phyloP scores from a whole-genome alignment of 2,888 invertebrate genomes.

The Tiliacea citrago region DNA sequence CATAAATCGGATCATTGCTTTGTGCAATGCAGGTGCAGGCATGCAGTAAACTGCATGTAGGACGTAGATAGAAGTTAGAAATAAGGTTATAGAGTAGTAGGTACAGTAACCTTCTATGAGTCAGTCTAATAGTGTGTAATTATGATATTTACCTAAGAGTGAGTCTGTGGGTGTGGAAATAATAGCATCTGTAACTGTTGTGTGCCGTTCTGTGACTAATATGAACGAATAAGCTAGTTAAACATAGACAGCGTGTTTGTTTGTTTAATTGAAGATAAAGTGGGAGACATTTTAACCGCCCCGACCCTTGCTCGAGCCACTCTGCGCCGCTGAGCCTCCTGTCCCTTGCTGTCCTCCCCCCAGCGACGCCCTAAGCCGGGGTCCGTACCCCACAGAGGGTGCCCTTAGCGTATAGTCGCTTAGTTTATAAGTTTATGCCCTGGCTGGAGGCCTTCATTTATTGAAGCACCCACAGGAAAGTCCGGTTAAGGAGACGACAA shows the following conservation, averaged over 20 bases:
- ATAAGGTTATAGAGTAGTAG: slow-evolving; percentile 30
- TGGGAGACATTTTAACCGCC: too few species aligned
- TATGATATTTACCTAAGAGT: slow-evolving; percentile 59
- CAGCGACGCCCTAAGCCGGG: too few species aligned
- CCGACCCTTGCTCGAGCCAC: too few species aligned
- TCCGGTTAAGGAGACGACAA: too few species aligned
- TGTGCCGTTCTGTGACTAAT: slow-evolving; percentile 47
- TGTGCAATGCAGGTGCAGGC: not conserved
- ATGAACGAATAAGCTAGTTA: slow-evolving; percentile 41
- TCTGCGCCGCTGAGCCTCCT: too few species aligned
- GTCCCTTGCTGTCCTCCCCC: too few species aligned
- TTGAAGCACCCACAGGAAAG: too few species aligned
- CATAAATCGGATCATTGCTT: slow-evolving; percentile 1
- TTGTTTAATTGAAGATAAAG: not conserved
- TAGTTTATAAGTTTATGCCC: too few species aligned
- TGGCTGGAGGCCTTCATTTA: too few species aligned
- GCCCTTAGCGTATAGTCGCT: too few species aligned
- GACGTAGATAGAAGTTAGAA: slow-evolving; percentile 26
- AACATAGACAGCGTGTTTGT: slow-evolving; percentile 18
- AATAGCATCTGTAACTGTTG: slow-evolving; percentile 51
- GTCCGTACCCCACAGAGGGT: too few species aligned
- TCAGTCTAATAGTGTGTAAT: slow-evolving; percentile 55
- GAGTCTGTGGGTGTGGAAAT: slow-evolving; percentile 44
- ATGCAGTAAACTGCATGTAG: slow-evolving; percentile 6
- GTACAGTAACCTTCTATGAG: slow-evolving; percentile 52